Percentiles rank a stretch among this genome's conserved stretches.
Evolutionary conservation across 1,140 invertebrate species (phyloP).

Genomic region (Drepana arcuata): DNA sequence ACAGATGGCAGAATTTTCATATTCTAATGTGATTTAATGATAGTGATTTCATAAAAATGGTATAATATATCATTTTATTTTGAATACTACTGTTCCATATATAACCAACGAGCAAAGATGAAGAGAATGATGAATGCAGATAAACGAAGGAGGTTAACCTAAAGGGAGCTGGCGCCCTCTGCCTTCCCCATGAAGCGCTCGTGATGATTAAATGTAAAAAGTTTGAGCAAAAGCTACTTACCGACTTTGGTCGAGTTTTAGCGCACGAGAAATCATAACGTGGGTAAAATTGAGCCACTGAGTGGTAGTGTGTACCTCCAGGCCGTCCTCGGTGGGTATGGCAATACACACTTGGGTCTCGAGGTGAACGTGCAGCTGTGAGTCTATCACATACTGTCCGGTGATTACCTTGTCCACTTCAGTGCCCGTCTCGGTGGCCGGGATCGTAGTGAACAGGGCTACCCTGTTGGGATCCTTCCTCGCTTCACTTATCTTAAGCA

Average conservation of each 20-base stretch:
- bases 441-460: slow-evolving; percentile 1
- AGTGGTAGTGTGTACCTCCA: slow-evolving; percentile 74
- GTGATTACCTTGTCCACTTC: slow-evolving; percentile 39
- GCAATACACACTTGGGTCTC: slow-evolving; percentile 75
- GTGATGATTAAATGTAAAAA: background rate
- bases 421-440: slow-evolving; percentile 23
- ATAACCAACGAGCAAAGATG: background rate
- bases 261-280: slow-evolving; percentile 63
- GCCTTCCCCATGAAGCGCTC: background rate
- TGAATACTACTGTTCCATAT: background rate
- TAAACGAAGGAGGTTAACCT: background rate
- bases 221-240: slow-evolving; percentile 21
- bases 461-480: slow-evolving; percentile 41
- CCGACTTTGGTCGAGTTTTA: slow-evolving; percentile 58
- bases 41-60: slow-evolving; percentile 60
- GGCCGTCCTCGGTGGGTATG: slow-evolving; percentile 75
- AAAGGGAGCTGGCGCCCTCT: no score
- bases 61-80: slow-evolving; percentile 9
- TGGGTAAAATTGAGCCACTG: slow-evolving; percentile 76
- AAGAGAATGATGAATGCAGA: background rate
- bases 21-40: background rate
- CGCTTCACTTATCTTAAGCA: slow-evolving; percentile 75
- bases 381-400: slow-evolving; percentile 30
- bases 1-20: no score
- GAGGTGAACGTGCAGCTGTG: slow-evolving; percentile 41